phyloP scores from a whole-genome alignment of 2,888 invertebrate species.

The Scaptodrosophila latifasciaeformis region DNA sequence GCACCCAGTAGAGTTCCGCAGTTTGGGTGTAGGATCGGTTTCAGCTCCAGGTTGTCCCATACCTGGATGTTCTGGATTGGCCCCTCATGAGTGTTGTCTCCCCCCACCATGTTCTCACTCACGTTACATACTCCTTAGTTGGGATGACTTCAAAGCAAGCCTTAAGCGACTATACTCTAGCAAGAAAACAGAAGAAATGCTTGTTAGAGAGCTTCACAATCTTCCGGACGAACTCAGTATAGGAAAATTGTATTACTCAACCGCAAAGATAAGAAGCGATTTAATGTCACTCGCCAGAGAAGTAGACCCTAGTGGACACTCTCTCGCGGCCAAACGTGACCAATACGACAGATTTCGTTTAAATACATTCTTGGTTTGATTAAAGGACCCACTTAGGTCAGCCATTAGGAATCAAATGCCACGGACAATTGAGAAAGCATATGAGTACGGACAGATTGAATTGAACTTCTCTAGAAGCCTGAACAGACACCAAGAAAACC shows the following conservation, averaged over 20 bases:
- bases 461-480: conserved; percentile 9
- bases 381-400: no score
- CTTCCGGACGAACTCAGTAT: not conserved
- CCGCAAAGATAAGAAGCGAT: conserved; percentile 1
- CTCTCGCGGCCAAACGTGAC: not conserved
- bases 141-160: conserved; percentile 14
- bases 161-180: conserved; percentile 1
- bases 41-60: no score
- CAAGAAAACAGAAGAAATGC: conserved; percentile 2
- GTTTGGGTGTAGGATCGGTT: no score
- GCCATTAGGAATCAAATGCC: no score
- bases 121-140: conserved; percentile 6
- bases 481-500: conserved; percentile 12
- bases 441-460: conserved; percentile 13
- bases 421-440: conserved; percentile 8
- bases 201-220: conserved; percentile 5
- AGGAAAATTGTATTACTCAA: not conserved
- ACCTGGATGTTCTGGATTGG: no score
- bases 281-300: not conserved
- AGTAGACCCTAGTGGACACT: not conserved
- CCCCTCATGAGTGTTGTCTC: no score
- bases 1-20: no score
- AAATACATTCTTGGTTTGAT: not conserved
- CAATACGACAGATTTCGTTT: not conserved
- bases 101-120: no score